Percentiles rank a stretch among this genome's conserved stretches.
Evolutionary conservation across 1,140 invertebrate genomes (phyloP).

Genomic region (Heliconius nattereri): DNA sequence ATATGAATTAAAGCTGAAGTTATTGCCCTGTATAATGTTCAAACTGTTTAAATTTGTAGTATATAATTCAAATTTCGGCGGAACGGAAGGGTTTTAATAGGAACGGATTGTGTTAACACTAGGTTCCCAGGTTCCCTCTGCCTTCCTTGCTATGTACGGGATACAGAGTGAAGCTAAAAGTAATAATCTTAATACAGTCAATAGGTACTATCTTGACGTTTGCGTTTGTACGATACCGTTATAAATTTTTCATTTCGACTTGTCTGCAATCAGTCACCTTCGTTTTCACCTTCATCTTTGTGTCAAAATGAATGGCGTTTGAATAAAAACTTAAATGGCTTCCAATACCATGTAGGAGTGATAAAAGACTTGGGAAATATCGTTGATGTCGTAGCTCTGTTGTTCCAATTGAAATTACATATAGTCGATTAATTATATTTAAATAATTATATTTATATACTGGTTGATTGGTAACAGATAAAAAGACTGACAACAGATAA

Average conservation of each 20-base stretch:
- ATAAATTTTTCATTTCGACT: neutral
- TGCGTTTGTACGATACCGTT: slow-evolving; percentile 1
- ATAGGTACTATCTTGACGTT: neutral
- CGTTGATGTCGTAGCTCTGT: neutral
- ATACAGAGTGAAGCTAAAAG: too few species aligned
- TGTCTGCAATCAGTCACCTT: slow-evolving; percentile 8
- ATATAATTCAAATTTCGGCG: too few species aligned
- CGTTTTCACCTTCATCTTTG: slow-evolving; percentile 4
- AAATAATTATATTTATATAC: neutral
- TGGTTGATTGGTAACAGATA: neutral
- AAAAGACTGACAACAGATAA: neutral
- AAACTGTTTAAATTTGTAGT: too few species aligned
- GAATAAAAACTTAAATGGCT: neutral
- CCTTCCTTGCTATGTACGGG: too few species aligned
- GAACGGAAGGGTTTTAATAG: too few species aligned
- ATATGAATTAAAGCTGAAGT: too few species aligned
- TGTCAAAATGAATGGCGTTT: neutral
- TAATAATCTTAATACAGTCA: neutral
- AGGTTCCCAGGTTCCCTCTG: too few species aligned
- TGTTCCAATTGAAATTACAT: neutral
- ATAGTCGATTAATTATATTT: neutral
- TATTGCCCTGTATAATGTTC: too few species aligned
- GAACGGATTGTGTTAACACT: too few species aligned
- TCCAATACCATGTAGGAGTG: neutral
- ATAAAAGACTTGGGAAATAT: slow-evolving; percentile 4